Percentiles rank a stretch among this genome's conserved stretches.
Conservation (phyloP, 2,888 invertebrate species). For the Aproaerema taeniolella region DNA sequence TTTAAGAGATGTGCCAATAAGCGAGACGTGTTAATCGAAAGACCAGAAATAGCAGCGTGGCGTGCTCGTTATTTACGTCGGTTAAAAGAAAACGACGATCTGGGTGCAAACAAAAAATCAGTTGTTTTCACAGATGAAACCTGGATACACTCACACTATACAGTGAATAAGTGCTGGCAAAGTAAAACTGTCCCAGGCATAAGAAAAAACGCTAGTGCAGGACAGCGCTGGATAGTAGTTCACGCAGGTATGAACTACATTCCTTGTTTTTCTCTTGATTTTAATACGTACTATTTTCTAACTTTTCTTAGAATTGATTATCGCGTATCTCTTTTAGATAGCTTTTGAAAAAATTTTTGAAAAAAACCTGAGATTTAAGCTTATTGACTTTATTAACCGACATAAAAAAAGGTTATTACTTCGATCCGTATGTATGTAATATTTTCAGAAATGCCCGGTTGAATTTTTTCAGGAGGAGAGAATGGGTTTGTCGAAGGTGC, state of each 20-base stretch:
- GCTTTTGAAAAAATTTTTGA: too few species aligned
- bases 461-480: conserved; percentile 17
- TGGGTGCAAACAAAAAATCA: conserved; percentile 11
- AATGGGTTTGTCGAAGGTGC: neutral
- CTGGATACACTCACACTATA: conserved; percentile 17
- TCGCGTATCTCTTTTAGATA: too few species aligned
- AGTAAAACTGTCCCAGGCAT: conserved; percentile 18
- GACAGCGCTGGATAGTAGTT: conserved; percentile 21
- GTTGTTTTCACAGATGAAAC: conserved; percentile 15
- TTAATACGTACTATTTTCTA: neutral
- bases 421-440: neutral
- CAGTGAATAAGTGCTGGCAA: conserved; percentile 24
- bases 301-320: neutral
- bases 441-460: neutral
- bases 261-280: neutral
- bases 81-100: conserved; percentile 9
- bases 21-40: conserved; percentile 2
- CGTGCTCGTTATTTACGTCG: conserved; percentile 10
- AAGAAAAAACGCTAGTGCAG: conserved; percentile 18
- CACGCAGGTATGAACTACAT: conserved; percentile 18
- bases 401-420: neutral
- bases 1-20: conserved; percentile 16
- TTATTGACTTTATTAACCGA: neutral
- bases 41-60: conserved; percentile 12
- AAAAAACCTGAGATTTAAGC: too few species aligned